Percentiles rank a stretch among this genome's conserved stretches.
phyloP scores from a whole-genome alignment of 2,797 vertebrate genomes.

The Notamacropus eugenii region DNA sequence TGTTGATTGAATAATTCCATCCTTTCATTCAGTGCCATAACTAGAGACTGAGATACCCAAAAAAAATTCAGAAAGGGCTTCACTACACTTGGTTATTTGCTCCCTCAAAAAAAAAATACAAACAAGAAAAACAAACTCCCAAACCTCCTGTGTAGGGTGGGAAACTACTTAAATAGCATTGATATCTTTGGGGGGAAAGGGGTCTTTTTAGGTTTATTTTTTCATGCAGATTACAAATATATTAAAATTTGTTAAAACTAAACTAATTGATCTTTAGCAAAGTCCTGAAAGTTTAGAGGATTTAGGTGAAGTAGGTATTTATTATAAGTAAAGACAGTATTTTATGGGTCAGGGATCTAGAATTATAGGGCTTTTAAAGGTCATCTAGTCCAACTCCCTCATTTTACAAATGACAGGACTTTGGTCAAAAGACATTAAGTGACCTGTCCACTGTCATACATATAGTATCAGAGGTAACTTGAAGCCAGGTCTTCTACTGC shows the following conservation, averaged over 20 bases:
- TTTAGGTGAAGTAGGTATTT: neutral
- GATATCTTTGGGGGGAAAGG: neutral
- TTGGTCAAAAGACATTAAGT: neutral
- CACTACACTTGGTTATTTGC: neutral
- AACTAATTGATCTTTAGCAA: neutral
- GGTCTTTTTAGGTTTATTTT: neutral
- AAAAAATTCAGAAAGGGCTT: neutral
- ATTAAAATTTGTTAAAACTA: neutral
- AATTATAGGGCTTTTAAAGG: neutral
- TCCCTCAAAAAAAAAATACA: neutral
- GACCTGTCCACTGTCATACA: neutral
- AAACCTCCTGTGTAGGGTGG: neutral
- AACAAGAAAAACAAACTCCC: neutral
- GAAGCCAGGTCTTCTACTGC: neutral
- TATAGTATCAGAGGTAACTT: neutral
- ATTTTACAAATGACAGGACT: neutral
- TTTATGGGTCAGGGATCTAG: neutral
- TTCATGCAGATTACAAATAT: neutral
- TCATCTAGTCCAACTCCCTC: neutral
- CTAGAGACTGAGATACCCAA: neutral
- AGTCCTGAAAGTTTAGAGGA: neutral
- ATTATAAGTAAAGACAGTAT: neutral
- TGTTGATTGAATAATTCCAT: neutral
- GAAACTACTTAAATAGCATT: neutral
- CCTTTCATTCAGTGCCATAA: neutral